Conservation (phyloP, 64 coral and sea anemone genomes). For the Orbicella faveolata region DNA sequence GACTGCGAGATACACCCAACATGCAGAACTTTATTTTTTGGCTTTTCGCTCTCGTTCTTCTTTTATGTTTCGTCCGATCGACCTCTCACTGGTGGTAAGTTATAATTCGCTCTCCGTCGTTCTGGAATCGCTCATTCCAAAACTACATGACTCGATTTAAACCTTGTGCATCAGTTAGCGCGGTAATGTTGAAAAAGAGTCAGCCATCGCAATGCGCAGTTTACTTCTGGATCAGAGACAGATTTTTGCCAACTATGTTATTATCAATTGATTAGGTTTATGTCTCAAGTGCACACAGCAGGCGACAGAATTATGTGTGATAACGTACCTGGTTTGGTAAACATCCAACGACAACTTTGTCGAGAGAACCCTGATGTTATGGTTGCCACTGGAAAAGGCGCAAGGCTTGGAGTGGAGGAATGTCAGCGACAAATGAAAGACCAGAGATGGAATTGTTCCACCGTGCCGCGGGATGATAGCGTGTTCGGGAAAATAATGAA, state of each 20-base stretch:
- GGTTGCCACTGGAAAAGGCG: conserved; percentile 92
- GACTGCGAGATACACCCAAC: neutral
- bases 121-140: too few species aligned
- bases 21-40: neutral
- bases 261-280: conserved; percentile 57
- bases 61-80: neutral
- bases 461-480: conserved; percentile 60
- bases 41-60: neutral
- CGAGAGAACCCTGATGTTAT: conserved; percentile 89
- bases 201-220: too few species aligned
- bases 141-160: too few species aligned
- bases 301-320: conserved; percentile 84
- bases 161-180: too few species aligned
- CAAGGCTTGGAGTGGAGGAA: conserved; percentile 70
- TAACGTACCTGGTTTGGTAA: conserved; percentile 54
- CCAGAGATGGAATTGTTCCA: conserved; percentile 94
- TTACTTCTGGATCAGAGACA: too few species aligned
- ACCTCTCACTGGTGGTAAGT: conserved; percentile 21
- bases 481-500: conserved; percentile 92
- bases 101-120: neutral
- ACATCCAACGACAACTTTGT: conserved; percentile 67
- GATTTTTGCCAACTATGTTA: too few species aligned
- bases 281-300: conserved; percentile 76
- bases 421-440: conserved; percentile 83
- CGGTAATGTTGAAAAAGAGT: neutral